Conservation (phyloP, 2,797 vertebrate species). For the Trematocara caparti region DNA sequence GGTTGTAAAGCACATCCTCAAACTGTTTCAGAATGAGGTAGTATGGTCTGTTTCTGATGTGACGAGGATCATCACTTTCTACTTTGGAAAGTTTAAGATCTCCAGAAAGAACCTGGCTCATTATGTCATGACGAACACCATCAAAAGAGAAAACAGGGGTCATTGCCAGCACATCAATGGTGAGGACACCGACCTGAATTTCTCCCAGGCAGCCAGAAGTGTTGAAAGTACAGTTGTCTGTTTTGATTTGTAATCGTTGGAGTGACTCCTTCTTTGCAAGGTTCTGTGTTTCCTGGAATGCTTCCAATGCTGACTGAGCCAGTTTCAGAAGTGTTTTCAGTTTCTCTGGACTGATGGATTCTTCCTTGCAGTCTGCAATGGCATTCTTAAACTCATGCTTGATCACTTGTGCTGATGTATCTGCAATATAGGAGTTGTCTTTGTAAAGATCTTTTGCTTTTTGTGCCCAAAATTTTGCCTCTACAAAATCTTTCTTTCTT, state of each 20-base stretch:
- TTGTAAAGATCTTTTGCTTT: conserved; percentile 44
- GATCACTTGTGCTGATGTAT: conserved; percentile 70
- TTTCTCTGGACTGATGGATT: conserved; percentile 12
- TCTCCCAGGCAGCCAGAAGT: conserved; percentile 58
- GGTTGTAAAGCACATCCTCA: conserved; percentile 30
- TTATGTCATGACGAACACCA: conserved; percentile 25
- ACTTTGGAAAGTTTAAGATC: conserved; percentile 9
- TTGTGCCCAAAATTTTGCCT: conserved; percentile 45
- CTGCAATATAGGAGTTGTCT: conserved; percentile 65
- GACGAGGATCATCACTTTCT: not conserved
- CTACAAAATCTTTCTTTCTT: conserved; percentile 50
- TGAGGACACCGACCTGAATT: conserved; percentile 54
- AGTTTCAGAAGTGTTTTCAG: conserved; percentile 41
- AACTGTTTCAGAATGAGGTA: conserved; percentile 27
- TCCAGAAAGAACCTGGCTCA: conserved; percentile 52
- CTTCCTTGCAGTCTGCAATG: conserved; percentile 15
- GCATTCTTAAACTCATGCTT: conserved; percentile 56
- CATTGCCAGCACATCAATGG: conserved; percentile 37
- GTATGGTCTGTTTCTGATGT: conserved; percentile 28
- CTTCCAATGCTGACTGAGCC: conserved; percentile 51
- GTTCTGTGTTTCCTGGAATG: conserved; percentile 60
- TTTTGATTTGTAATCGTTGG: not conserved
- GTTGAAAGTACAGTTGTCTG: conserved; percentile 50
- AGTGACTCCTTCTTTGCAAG: conserved; percentile 55
- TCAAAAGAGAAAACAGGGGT: conserved; percentile 40